A percentile compares a stretch with the other conserved stretches of the same genome.
Evolutionary conservation across 1,140 invertebrate species (phyloP).

Genomic region (Amyelois transitella): DNA sequence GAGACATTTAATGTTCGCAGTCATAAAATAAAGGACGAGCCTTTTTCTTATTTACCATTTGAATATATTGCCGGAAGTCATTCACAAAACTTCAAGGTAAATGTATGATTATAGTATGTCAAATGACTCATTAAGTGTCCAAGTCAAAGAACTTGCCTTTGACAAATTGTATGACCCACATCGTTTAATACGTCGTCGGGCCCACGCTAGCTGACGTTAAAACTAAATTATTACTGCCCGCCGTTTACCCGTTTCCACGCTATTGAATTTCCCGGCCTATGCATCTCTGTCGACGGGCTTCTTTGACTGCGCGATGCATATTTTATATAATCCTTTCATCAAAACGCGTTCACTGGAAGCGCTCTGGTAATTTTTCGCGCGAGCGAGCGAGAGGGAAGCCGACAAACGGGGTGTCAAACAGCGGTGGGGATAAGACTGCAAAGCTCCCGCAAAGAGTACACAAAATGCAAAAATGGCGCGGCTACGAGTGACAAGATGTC

Average conservation of each 20-base stretch:
- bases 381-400: slow-evolving; percentile 47
- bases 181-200: slow-evolving; percentile 16
- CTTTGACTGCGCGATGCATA: slow-evolving; percentile 62
- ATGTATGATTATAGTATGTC: neutral
- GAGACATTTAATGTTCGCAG: too few relatives aligned
- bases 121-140: neutral
- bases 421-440: slow-evolving; percentile 72
- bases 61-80: too few relatives aligned
- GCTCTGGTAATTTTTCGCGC: slow-evolving; percentile 53
- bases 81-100: too few relatives aligned
- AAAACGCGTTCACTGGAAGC: slow-evolving; percentile 54
- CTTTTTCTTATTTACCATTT: too few relatives aligned
- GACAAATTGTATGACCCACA: slow-evolving; percentile 18
- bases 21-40: too few relatives aligned
- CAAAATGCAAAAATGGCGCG: slow-evolving; percentile 73
- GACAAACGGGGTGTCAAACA: slow-evolving; percentile 70
- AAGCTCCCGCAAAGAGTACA: slow-evolving; percentile 72
- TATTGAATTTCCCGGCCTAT: slow-evolving; percentile 66
- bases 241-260: slow-evolving; percentile 33
- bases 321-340: slow-evolving; percentile 71
- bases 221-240: slow-evolving; percentile 60
- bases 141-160: neutral
- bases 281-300: slow-evolving; percentile 57
- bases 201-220: slow-evolving; percentile 31
- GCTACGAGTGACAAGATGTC: slow-evolving; percentile 66